Conservation (phyloP, 2,797 vertebrate genomes). For the Neosalanx taihuensis region DNA sequence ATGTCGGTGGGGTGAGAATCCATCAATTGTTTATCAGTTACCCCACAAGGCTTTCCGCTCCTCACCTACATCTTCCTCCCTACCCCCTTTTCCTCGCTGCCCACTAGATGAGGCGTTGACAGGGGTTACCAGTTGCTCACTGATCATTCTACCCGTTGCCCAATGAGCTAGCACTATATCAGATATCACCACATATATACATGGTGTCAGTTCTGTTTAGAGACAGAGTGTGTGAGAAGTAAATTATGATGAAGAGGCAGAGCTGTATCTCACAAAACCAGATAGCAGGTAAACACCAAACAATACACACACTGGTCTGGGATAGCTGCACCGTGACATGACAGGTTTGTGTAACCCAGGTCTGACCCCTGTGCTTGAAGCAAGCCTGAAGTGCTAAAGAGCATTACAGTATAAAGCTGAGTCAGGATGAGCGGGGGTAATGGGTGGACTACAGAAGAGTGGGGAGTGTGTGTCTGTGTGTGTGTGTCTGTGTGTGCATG, state of each 20-base stretch:
- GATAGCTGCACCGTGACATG: neutral
- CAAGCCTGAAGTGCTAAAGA: neutral
- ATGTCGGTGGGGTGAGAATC: neutral
- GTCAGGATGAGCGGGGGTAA: neutral
- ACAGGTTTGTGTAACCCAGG: too few relatives aligned
- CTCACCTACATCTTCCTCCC: neutral
- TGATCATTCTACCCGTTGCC: slow-evolving; percentile 32
- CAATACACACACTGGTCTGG: neutral
- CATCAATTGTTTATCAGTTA: neutral
- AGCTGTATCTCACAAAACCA: neutral
- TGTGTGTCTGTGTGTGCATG: neutral
- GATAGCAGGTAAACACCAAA: neutral
- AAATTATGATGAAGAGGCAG: neutral
- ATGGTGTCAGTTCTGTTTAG: neutral
- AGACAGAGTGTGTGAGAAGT: neutral
- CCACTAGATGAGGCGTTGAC: slow-evolving; percentile 31
- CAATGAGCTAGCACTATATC: slow-evolving; percentile 39
- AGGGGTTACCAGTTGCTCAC: slow-evolving; percentile 53
- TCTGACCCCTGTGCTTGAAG: neutral
- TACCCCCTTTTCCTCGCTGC: slow-evolving; percentile 6
- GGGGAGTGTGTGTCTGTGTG: neutral
- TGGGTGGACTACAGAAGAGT: neutral
- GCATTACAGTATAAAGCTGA: neutral
- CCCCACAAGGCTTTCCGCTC: neutral
- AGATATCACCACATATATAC: too few relatives aligned